phyloP scores from a whole-genome alignment of 2,888 invertebrate species.

The Tetramorium bicarinatum region DNA sequence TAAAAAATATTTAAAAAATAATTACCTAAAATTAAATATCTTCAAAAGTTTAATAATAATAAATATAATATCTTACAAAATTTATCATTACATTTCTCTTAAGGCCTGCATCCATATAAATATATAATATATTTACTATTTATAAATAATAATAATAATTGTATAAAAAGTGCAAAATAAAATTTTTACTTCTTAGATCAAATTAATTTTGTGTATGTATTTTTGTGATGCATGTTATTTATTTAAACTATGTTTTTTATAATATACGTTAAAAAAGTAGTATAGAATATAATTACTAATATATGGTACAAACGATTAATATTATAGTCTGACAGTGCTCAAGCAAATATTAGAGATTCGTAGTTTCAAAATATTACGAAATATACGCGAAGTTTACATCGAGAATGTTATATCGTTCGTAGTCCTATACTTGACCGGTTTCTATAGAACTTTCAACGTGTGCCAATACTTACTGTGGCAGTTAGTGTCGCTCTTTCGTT shows the following conservation, averaged over 20 bases:
- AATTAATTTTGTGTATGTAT: not conserved
- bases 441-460: constrained; percentile 8
- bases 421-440: not conserved
- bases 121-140: not conserved
- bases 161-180: not conserved
- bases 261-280: not conserved
- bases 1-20: not conserved
- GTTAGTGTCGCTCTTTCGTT: not conserved
- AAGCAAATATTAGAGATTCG: not conserved
- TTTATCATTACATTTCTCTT: not conserved
- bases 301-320: constrained; percentile 3
- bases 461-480: not conserved
- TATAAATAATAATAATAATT: not conserved
- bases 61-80: not conserved
- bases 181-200: not conserved
- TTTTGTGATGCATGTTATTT: not conserved
- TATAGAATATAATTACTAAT: not conserved
- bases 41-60: constrained; percentile 16
- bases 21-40: not conserved
- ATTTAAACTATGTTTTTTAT: not conserved
- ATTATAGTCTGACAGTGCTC: not conserved
- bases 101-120: not conserved
- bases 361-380: constrained; percentile 9
- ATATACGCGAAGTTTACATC: not conserved
- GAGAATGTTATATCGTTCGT: not conserved